Base-by-base conservation (phyloP, 2,888 invertebrate species). In the Syrphus vitripennis region DNA sequence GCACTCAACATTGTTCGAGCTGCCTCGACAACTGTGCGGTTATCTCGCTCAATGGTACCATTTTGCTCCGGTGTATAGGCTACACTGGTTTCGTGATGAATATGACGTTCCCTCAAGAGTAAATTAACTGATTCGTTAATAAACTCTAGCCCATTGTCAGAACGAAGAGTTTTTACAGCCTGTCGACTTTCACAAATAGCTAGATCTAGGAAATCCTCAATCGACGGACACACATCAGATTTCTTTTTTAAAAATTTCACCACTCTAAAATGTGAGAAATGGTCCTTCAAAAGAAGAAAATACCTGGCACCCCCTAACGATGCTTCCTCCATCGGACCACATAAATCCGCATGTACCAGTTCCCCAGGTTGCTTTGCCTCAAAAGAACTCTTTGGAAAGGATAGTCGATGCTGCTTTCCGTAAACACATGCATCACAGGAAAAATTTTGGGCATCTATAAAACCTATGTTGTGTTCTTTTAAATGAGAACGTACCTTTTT, bases 31-130 rank as follows among this genome's bases (percentile, higher is more conserved):
- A 87, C 48, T n/a, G 83, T 87, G 31, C 88, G 69, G 42, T 80
- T 88, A 4, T 81, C 88, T 21, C 82, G 72, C 61, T 87, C 87
- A 40, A 67, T 72, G 0, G 7, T 16, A 2, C 88, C 83, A 42
- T 87, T 88, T 70, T 88, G 79, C 53, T 86, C 72, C 16, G 81
- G 86, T 12, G 78, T 81, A 53, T 87, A 86, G 9, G 87, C 53
- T 19, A 83, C 75, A 24, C 70, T 72, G 10, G 34, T 78, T 76
- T 87, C 74, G 57, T 88, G 83, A 34, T 37, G 40, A 26, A 86
- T 71, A 37, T 57, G 72, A 3, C 16, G 42, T 53, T 76, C 50
- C 3, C 26, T 48, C 14, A 81, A 31, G 9, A 80, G 65, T 29
- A 63, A 50, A 19, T 74, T 24, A 12, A 87, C 57, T 3, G 48